These are phyloP conservation scores for Tridacna crocea DNA, from an alignment of 2,888 invertebrate genomes.

Conservation along the genomic window DNA sequence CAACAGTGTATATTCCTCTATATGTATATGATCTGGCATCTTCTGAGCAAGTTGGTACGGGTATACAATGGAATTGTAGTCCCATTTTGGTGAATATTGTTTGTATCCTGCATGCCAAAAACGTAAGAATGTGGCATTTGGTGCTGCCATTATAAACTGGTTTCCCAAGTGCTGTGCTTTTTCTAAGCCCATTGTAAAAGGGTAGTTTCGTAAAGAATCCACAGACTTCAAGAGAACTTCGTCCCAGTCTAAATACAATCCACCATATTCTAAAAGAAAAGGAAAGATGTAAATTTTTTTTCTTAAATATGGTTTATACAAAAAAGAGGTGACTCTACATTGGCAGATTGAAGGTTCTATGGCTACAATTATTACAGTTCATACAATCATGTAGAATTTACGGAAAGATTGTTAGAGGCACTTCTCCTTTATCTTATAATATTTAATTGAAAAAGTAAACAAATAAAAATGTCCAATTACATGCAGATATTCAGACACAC, in stretches of 20 bases:
- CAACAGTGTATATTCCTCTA: conserved; percentile 44
- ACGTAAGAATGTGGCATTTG: conserved; percentile 49
- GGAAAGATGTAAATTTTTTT: background rate
- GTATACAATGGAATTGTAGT: conserved; percentile 44
- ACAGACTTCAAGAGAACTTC: conserved; percentile 46
- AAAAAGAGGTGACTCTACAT: too few species aligned
- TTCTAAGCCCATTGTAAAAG: conserved; percentile 47
- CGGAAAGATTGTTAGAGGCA: too few species aligned
- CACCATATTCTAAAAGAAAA: conserved; percentile 50
- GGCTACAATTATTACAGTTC: too few species aligned
- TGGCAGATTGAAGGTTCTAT: too few species aligned
- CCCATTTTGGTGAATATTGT: conserved; percentile 44
- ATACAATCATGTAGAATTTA: too few species aligned
- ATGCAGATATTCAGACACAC: too few species aligned
- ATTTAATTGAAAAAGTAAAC: too few species aligned
- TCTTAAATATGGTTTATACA: too few species aligned
- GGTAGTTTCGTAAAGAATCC: conserved; percentile 39
- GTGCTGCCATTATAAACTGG: conserved; percentile 47
- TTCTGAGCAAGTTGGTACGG: conserved; percentile 39
- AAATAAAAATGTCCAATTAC: too few species aligned
- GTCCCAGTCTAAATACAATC: conserved; percentile 55
- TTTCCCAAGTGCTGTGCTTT: conserved; percentile 41
- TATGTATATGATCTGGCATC: conserved; percentile 44
- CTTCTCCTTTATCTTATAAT: too few species aligned
- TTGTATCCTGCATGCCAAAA: conserved; percentile 45